These are phyloP conservation scores for Anthophora plumipes DNA, from an alignment of 2,888 invertebrate genomes.

Conservation along the genomic window DNA sequence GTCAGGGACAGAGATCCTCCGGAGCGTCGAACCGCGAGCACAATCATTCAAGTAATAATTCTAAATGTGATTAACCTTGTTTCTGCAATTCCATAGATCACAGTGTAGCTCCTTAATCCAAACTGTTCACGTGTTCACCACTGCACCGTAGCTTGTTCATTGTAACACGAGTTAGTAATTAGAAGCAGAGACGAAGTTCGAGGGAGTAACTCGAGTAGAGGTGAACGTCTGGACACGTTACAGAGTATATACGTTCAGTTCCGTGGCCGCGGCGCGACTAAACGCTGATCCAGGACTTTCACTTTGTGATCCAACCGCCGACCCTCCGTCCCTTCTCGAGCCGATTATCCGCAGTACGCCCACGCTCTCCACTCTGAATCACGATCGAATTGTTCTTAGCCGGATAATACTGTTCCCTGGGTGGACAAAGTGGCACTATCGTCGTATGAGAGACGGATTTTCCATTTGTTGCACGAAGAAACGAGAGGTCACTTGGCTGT, in stretches of 20 bases:
- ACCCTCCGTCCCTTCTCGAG: constrained; percentile 59
- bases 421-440: constrained; percentile 1
- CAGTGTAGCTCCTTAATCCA: constrained; percentile 32
- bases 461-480: neutral
- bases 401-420: constrained; percentile 24
- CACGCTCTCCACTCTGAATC: constrained; percentile 66
- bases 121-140: constrained; percentile 34
- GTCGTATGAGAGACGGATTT: neutral
- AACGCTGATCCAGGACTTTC: constrained; percentile 66
- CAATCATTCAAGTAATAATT: no score
- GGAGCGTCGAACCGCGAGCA: no score
- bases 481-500: neutral
- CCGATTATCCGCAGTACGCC: constrained; percentile 63
- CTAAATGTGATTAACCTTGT: constrained; percentile 14
- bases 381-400: constrained; percentile 53
- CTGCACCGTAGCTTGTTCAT: constrained; percentile 25
- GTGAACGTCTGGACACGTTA: neutral
- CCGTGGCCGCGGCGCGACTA: constrained; percentile 58
- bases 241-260: constrained; percentile 21
- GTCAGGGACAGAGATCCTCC: no score
- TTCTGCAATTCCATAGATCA: constrained; percentile 8
- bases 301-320: constrained; percentile 61
- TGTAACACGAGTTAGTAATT: neutral
- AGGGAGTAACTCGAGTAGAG: neutral
- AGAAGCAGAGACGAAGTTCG: neutral